phyloP scores from a whole-genome alignment of 2,888 invertebrate species.

The Caenorhabditis japonica region DNA sequence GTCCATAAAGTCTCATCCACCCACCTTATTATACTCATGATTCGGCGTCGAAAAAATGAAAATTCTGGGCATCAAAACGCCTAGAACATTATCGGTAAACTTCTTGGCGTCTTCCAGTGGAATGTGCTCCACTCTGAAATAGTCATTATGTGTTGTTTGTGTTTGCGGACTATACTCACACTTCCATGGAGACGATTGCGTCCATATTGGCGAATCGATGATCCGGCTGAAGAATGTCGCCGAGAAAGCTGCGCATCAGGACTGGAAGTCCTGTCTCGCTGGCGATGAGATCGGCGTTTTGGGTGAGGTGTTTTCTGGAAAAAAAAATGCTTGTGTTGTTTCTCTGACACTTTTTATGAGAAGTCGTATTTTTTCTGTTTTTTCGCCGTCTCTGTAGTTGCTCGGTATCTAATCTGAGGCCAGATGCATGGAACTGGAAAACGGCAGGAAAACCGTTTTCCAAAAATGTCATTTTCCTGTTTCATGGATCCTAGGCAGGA shows the following conservation, averaged over 20 bases:
- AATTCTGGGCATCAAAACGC: constrained; percentile 74
- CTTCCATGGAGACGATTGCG: constrained; percentile 60
- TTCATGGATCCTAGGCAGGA: no score
- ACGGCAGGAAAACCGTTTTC: no score
- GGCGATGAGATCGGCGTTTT: constrained; percentile 1
- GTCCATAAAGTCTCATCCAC: no score
- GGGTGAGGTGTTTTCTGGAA: constrained; percentile 31
- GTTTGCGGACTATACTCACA: no score
- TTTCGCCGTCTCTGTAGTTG: no score
- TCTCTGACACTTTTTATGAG: neutral
- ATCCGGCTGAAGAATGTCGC: constrained; percentile 54
- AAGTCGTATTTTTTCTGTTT: neutral
- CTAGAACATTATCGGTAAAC: constrained; percentile 76
- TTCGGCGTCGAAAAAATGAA: constrained; percentile 79
- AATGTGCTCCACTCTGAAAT: constrained; percentile 78
- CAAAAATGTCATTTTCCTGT: no score
- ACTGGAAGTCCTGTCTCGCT: constrained; percentile 40
- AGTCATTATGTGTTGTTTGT: neutral
- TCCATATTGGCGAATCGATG: constrained; percentile 52
- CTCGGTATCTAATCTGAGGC: no score
- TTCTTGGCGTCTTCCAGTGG: constrained; percentile 69
- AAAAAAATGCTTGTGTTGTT: neutral
- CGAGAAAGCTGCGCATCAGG: constrained; percentile 36
- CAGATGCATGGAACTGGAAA: no score
- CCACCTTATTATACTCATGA: constrained; percentile 78